Conservation (phyloP, 2,888 invertebrate genomes). For the Hetaerina titia region DNA sequence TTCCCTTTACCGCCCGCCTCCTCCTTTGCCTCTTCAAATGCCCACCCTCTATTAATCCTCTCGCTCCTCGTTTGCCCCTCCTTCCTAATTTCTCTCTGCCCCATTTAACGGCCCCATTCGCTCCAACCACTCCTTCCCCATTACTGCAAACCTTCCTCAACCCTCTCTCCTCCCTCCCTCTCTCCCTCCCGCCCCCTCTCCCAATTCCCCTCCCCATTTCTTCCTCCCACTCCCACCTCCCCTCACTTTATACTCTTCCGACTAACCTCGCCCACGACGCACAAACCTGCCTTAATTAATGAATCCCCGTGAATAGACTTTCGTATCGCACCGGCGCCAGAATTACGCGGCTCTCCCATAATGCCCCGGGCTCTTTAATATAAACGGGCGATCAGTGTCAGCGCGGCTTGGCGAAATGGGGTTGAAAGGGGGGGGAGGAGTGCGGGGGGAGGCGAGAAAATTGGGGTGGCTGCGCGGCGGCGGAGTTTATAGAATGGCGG, state of each 20-base stretch:
- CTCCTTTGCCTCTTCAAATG: not conserved
- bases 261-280: conserved; percentile 27
- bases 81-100: conserved; percentile 27
- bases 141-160: not conserved
- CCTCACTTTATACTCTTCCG: not conserved
- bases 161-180: too few species aligned
- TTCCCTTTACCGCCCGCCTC: not conserved
- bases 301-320: conserved; percentile 52
- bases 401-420: conserved; percentile 54
- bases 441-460: not conserved
- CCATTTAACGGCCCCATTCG: conserved; percentile 9
- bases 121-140: not conserved
- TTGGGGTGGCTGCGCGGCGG: conserved; percentile 4
- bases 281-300: conserved; percentile 54
- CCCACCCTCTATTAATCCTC: not conserved
- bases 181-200: not conserved
- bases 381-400: conserved; percentile 66
- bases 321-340: conserved; percentile 43
- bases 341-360: conserved; percentile 58
- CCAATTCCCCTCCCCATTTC: not conserved
- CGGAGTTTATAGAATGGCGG: conserved; percentile 33
- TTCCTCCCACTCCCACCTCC: not conserved
- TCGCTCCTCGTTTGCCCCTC: not conserved
- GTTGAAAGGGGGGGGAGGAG: not conserved
- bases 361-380: conserved; percentile 62